Evolutionary conservation across 1,140 invertebrate genomes (phyloP).

Genomic region (Macrotrachela quadricornifera): DNA sequence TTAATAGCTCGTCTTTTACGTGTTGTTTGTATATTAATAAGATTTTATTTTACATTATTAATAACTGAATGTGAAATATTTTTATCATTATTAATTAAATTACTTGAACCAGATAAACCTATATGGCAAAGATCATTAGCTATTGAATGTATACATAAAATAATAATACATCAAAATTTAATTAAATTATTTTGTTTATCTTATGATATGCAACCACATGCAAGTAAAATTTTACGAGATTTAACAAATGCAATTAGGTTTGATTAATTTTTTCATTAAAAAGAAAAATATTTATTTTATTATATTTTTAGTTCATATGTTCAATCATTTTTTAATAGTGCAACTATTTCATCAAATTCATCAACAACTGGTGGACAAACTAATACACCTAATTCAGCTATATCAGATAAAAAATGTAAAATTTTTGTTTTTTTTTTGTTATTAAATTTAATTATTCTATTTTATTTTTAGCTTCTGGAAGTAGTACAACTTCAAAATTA

Average conservation of each 20-base stretch:
- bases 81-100: conserved; percentile 80
- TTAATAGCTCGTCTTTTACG: conserved; percentile 79
- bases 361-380: background rate
- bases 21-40: conserved; percentile 72
- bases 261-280: background rate
- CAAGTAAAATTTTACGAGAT: conserved; percentile 47
- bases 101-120: conserved; percentile 82
- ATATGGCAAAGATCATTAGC: conserved; percentile 81
- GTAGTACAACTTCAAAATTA: background rate
- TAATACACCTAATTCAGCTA: background rate
- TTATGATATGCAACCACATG: conserved; percentile 52
- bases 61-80: conserved; percentile 98
- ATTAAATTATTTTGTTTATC: conserved; percentile 65
- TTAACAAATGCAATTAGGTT: conserved; percentile 71
- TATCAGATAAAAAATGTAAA: too few relatives aligned
- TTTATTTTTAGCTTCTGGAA: background rate
- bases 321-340: too few relatives aligned
- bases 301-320: too few relatives aligned
- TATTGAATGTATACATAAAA: conserved; percentile 79
- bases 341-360: too few relatives aligned
- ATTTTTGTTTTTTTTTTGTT: too few relatives aligned
- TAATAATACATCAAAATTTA: conserved; percentile 52
- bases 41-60: conserved; percentile 72
- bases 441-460: too few relatives aligned
- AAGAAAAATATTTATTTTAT: background rate